These are phyloP conservation scores for Sinotaia quadrata DNA, from an alignment of 2,888 invertebrate species.

Conservation along the genomic window DNA sequence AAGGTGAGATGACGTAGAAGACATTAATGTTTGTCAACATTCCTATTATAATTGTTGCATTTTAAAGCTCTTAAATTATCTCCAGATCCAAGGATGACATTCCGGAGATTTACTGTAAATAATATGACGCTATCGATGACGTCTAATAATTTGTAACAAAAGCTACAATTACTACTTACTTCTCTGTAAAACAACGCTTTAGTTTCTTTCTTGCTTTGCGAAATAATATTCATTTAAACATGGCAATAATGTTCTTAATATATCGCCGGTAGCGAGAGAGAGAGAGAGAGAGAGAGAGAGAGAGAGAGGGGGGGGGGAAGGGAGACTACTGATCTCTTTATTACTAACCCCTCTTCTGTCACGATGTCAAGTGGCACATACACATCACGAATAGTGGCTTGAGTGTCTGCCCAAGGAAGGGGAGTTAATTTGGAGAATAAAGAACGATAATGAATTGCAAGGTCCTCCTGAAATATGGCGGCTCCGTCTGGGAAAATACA, in stretches of 20 bases:
- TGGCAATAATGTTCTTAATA: neutral
- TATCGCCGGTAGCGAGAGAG: neutral
- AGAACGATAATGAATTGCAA: constrained; percentile 45
- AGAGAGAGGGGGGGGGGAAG: neutral
- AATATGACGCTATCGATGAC: too few species aligned
- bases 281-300: neutral
- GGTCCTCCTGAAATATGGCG: constrained; percentile 44
- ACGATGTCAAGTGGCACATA: constrained; percentile 59
- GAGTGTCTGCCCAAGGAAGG: constrained; percentile 52
- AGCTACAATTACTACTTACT: too few species aligned
- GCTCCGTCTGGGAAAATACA: constrained; percentile 56
- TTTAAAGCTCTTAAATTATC: too few species aligned
- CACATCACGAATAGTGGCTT: constrained; percentile 51
- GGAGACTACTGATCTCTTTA: neutral
- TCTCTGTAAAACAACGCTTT: too few species aligned
- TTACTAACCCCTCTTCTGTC: constrained; percentile 57
- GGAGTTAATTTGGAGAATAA: constrained; percentile 46
- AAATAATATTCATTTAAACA: neutral
- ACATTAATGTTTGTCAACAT: too few species aligned
- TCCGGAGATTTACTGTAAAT: too few species aligned
- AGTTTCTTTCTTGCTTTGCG: neutral
- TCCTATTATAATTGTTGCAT: too few species aligned
- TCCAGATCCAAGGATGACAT: too few species aligned
- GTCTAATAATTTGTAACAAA: too few species aligned
- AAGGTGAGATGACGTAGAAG: too few species aligned